phyloP scores from a whole-genome alignment of 2,797 vertebrate genomes.

The Gobio occitaniae region DNA sequence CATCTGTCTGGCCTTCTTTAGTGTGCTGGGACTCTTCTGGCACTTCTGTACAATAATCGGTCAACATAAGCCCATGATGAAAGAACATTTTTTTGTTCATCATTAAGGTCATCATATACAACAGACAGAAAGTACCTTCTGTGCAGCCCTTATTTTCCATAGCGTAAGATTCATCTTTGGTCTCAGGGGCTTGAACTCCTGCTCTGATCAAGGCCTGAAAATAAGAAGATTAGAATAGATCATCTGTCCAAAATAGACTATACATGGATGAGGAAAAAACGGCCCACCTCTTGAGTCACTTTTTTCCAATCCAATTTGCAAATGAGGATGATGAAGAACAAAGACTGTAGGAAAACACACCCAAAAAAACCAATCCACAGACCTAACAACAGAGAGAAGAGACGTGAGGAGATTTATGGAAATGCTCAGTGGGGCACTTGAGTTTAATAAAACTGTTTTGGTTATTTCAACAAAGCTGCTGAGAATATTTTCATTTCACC shows the following conservation, averaged over 20 bases:
- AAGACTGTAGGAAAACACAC: constrained; percentile 74
- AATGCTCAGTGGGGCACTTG: not conserved
- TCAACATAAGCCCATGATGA: not conserved
- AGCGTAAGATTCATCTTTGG: constrained; percentile 30
- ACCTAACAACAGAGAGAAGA: constrained; percentile 70
- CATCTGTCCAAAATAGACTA: not conserved
- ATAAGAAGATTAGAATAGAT: not conserved
- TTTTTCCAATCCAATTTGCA: constrained; percentile 84
- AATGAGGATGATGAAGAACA: constrained; percentile 80
- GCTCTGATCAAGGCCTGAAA: constrained; percentile 70
- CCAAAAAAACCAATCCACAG: constrained; percentile 85
- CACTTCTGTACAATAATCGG: not conserved
- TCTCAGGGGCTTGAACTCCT: constrained; percentile 60
- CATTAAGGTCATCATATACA: not conserved
- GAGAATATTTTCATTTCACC: not conserved
- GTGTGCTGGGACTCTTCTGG: constrained; percentile 11
- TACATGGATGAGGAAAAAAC: not conserved
- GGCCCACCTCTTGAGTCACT: constrained; percentile 81
- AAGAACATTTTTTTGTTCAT: not conserved
- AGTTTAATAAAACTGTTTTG: not conserved
- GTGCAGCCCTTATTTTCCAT: constrained; percentile 62
- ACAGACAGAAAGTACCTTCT: constrained; percentile 33
- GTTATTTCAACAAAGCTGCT: not conserved
- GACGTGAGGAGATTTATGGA: not conserved
- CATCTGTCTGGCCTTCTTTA: constrained; percentile 16